phyloP scores from a whole-genome alignment of 2,888 invertebrate genomes.

The Selenia dentaria region DNA sequence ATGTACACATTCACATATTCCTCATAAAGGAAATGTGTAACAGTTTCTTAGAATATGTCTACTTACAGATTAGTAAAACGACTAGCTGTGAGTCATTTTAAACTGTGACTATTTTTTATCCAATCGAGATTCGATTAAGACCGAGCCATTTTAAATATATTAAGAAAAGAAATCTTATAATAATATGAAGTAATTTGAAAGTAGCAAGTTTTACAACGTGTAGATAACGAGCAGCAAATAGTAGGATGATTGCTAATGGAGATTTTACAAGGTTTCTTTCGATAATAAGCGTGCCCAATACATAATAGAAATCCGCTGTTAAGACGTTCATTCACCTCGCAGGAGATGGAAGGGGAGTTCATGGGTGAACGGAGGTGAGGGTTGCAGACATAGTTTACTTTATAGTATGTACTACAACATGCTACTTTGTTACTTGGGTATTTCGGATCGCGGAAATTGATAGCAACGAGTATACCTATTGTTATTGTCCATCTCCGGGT shows the following conservation, averaged over 20 bases:
- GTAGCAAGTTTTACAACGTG: constrained; percentile 10
- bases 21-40: no score
- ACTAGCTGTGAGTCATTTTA: background rate
- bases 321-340: constrained; percentile 69
- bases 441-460: no score
- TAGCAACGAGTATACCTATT: no score
- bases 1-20: no score
- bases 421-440: background rate
- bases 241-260: constrained; percentile 9
- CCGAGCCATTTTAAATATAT: background rate
- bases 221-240: constrained; percentile 13
- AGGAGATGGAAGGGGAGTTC: constrained; percentile 36
- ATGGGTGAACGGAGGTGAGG: constrained; percentile 34
- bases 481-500: no score
- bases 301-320: constrained; percentile 55
- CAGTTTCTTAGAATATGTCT: no score
- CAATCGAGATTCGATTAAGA: background rate
- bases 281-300: constrained; percentile 37
- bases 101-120: no score
- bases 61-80: no score
- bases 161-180: background rate
- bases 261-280: constrained; percentile 11
- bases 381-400: background rate
- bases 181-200: constrained; percentile 13
- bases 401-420: background rate